Evolutionary conservation across 2,797 vertebrate species (phyloP), one percentile per base, ranked within the genome.

Genomic region (Alfaro cultratus): DNA sequence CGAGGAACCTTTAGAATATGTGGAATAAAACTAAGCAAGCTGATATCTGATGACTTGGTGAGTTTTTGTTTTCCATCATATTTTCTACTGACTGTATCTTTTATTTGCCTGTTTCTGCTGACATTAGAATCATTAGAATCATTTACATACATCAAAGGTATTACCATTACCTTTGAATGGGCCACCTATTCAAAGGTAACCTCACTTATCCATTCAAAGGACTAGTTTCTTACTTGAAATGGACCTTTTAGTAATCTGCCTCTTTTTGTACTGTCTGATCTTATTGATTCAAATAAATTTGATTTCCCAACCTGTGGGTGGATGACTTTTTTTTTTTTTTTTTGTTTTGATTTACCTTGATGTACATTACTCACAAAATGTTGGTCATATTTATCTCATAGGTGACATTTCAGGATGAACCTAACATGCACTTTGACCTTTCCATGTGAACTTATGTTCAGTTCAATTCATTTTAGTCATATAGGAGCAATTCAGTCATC

Each of bases 151-250:
- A 21, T 10, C 34, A 36, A n/a, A n/a, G n/a, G n/a, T n/a, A n/a
- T n/a, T n/a, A n/a, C n/a, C n/a, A n/a, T n/a, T n/a, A n/a, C n/a
- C n/a, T n/a, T n/a, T 81, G 62, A 82, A 75, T 83, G 77, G 18
- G 39, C 79, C 43, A 39, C 41, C 77, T 76, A 64, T 76, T 60
- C 76, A 68, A 70, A 80, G 51, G 73, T 85, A 84, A 84, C 79
- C 88, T 90, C 80, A 70, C 67, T 70, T 76, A 67, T 75, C 76
- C 83, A 76, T 90, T 85, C 70, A 86, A 90, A 89, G 55, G 85
- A 93, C 87, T 90, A 83, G 90, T 92, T 93, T 93, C 89, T 91
- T 93, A 94, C 92, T 91, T 89, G 86, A 90, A 91, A 86, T 74
- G 71, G 80, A 91, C 91, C 67, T 86, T 85, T 89, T 89, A 92